These are phyloP conservation scores for Dasyprocta punctata DNA, from an alignment of 2,113 vertebrate genomes.

Conservation along the genomic window DNA sequence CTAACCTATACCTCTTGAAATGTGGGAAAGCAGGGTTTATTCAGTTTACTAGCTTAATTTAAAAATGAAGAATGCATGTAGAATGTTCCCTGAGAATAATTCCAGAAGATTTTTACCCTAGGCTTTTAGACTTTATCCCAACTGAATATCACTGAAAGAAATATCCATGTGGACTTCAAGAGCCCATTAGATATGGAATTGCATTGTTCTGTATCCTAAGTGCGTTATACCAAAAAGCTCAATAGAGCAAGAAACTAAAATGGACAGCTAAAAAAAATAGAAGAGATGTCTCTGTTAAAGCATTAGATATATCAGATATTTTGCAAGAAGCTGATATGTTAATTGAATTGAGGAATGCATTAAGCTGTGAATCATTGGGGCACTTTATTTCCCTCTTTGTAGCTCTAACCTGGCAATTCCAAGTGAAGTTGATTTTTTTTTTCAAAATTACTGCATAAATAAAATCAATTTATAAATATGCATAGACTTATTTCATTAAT, in stretches of 20 bases:
- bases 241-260: not conserved
- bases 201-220: not conserved
- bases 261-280: not conserved
- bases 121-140: not conserved
- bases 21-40: slow-evolving; percentile 66
- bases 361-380: not conserved
- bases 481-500: slow-evolving; percentile 75
- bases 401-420: slow-evolving; percentile 4
- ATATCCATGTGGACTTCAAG: not conserved
- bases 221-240: slow-evolving; percentile 35
- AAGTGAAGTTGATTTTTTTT: slow-evolving; percentile 20
- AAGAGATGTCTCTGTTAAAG: slow-evolving; percentile 8
- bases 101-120: slow-evolving; percentile 15
- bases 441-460: slow-evolving; percentile 49
- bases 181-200: not conserved
- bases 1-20: not conserved
- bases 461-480: slow-evolving; percentile 68
- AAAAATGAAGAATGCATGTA: slow-evolving; percentile 57
- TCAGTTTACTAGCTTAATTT: slow-evolving; percentile 61
- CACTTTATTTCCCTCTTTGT: slow-evolving; percentile 14
- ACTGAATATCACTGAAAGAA: not conserved
- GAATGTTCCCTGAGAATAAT: slow-evolving; percentile 36
- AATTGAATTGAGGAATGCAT: slow-evolving; percentile 60
- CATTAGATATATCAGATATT: slow-evolving; percentile 37
- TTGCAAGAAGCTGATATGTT: slow-evolving; percentile 45